A percentile compares a stretch with the other conserved stretches of the same genome.
Conservation (phyloP, 2,797 vertebrate genomes). For the Muscicapa comitata region DNA sequence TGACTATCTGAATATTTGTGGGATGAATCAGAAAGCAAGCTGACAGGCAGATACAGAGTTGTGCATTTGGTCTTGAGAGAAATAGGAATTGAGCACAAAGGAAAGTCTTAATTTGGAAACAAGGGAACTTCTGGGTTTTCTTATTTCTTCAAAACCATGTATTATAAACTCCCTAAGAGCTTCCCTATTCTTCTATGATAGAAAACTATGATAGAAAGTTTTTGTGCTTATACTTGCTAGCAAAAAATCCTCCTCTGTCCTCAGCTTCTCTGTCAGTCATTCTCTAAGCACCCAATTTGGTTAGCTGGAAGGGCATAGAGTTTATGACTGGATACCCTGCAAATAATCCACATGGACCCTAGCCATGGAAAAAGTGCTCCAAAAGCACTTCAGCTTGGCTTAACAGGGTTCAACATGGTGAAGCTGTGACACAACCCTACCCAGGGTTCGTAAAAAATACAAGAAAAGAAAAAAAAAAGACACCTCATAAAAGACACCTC, state of each 20-base stretch:
- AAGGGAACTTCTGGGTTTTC: background rate
- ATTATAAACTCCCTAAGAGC: background rate
- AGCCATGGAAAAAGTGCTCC: background rate
- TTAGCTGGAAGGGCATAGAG: background rate
- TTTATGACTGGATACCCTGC: background rate
- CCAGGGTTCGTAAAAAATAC: background rate
- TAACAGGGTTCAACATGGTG: background rate
- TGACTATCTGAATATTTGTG: background rate
- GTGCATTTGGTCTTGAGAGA: background rate
- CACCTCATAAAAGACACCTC: rapidly evolving
- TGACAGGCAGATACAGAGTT: background rate
- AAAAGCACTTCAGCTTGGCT: background rate
- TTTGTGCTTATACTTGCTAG: background rate
- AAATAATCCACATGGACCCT: background rate
- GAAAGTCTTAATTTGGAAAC: background rate
- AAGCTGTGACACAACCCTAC: background rate
- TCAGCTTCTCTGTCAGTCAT: background rate
- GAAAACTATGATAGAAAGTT: background rate
- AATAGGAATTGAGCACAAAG: background rate
- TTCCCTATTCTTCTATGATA: background rate
- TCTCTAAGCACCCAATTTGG: background rate
- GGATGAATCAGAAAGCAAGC: background rate
- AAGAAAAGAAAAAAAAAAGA: background rate
- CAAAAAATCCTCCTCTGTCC: background rate
- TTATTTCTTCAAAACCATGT: background rate